Evolutionary conservation across 2,888 invertebrate species (phyloP), one percentile per base, ranked within the genome.

Genomic region (Latheticus oryzae): DNA sequence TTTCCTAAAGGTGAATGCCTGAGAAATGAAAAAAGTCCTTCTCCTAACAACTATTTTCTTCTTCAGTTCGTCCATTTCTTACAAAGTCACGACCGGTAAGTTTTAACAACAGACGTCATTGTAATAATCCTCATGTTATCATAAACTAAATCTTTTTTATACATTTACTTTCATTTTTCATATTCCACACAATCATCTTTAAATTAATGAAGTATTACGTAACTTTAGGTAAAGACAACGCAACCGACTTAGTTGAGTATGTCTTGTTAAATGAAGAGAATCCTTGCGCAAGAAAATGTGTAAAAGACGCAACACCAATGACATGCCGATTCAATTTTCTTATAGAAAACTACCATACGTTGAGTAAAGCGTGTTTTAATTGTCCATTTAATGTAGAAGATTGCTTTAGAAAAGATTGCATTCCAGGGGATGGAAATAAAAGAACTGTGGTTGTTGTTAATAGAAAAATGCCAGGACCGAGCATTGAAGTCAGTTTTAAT

Each of bases 321-420:
- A 82, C 83, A 13, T 92, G 92, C 69, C 82, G 84, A 51, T 93
- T 90, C 71, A 81, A 83, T 66, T 91, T 91, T 68, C 82, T 81
- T n/a, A 71, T 92, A 2, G 95, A 95, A 75, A 89, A 88, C 84
- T 95, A 93, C 76, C 86, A 89, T 65, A 89, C 92, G 0, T 85
- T 93, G 83, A 91, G 93, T 73, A 94, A 94, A 75, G 95, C 95
- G 0, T 95, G 95, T 70, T 92, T 84, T 71, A 80, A 88, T 67
- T 95, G 96, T 73, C 94, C 95, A 0, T 82, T 80, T 55, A 89
- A 89, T 73, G 65, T 79, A 1, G 84, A 85, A 0, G 93, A 95
- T 73, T 96, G 96, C 72, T 79, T 78, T 33, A 81, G 89, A 42
- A 84, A 85, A 0, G 90, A 95, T 73, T 96, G 96, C 74, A 85